Percentiles rank a stretch among this genome's conserved stretches.
These are phyloP conservation scores for Micoletzkya japonica DNA, from an alignment of 2,888 invertebrate genomes.

Conservation along the genomic window DNA sequence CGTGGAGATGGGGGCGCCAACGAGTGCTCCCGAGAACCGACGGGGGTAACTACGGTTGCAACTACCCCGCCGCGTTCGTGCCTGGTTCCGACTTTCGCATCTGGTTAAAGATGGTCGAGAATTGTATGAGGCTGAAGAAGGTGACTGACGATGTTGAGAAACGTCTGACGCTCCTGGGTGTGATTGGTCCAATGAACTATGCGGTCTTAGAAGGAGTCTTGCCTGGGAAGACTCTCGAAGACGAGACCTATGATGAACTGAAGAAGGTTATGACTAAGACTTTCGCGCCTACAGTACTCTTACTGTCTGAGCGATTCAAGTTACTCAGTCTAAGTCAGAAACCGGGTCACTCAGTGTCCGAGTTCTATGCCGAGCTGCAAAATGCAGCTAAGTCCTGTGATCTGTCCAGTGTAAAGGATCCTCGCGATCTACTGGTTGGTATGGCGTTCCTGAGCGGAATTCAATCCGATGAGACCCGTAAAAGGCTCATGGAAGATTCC, in stretches of 20 bases:
- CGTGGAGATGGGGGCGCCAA: too few species aligned
- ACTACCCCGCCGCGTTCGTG: too few species aligned
- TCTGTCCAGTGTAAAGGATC: constrained; percentile 6
- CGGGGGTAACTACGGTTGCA: too few species aligned
- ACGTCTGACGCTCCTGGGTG: too few species aligned
- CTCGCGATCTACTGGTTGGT: neutral
- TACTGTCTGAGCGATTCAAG: constrained; percentile 9
- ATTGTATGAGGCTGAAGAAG: too few species aligned
- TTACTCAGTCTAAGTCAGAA: constrained; percentile 1
- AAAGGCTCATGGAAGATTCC: constrained; percentile 14
- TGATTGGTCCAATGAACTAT: constrained; percentile 3
- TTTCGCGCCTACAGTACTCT: constrained; percentile 3
- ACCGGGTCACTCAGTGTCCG: neutral
- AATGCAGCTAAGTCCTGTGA: constrained; percentile 7
- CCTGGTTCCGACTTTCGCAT: too few species aligned
- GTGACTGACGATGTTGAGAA: too few species aligned
- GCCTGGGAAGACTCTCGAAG: constrained; percentile 3
- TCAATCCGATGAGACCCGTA: neutral
- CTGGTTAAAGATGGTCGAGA: too few species aligned
- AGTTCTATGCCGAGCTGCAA: constrained; percentile 8
- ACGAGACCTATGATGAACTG: constrained; percentile 13
- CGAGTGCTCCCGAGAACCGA: too few species aligned
- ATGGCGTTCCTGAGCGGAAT: constrained; percentile 21
- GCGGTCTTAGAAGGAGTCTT: constrained; percentile 7
- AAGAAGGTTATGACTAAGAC: neutral